A percentile compares a stretch with the other conserved stretches of the same genome.
These are phyloP conservation scores for Seira ritae DNA, from an alignment of 2,888 invertebrate species.

Conservation along the genomic window DNA sequence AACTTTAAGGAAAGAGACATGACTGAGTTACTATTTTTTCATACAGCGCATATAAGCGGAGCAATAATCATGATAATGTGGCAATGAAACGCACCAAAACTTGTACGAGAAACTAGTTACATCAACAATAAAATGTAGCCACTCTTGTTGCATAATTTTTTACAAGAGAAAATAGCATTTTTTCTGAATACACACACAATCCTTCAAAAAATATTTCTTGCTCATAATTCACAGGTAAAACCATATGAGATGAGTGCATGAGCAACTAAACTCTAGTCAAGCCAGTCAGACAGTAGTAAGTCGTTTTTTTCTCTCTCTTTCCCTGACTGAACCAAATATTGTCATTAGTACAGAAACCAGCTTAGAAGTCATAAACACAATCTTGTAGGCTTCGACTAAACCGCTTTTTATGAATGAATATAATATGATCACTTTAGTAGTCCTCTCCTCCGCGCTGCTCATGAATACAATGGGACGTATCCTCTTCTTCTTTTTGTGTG, in stretches of 20 bases:
- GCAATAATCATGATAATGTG: conserved; percentile 38
- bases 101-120: conserved; percentile 41
- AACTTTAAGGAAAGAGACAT: neutral
- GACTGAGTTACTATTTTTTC: conserved; percentile 43
- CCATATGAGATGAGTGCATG: too few species aligned
- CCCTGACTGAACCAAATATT: neutral
- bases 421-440: too few species aligned
- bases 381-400: too few species aligned
- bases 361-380: neutral
- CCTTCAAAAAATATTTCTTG: neutral
- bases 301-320: neutral
- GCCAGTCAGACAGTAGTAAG: neutral
- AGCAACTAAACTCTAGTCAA: too few species aligned
- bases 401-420: neutral
- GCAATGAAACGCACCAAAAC: conserved; percentile 44
- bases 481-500: neutral
- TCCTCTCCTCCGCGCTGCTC: too few species aligned
- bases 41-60: conserved; percentile 21
- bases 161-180: too few species aligned
- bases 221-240: neutral
- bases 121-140: too few species aligned
- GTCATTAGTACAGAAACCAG: neutral
- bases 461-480: neutral
- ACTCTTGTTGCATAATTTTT: too few species aligned
- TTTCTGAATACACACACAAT: too few species aligned